phyloP scores from a whole-genome alignment of 2,797 vertebrate genomes.

The Onychomys arenicola region DNA sequence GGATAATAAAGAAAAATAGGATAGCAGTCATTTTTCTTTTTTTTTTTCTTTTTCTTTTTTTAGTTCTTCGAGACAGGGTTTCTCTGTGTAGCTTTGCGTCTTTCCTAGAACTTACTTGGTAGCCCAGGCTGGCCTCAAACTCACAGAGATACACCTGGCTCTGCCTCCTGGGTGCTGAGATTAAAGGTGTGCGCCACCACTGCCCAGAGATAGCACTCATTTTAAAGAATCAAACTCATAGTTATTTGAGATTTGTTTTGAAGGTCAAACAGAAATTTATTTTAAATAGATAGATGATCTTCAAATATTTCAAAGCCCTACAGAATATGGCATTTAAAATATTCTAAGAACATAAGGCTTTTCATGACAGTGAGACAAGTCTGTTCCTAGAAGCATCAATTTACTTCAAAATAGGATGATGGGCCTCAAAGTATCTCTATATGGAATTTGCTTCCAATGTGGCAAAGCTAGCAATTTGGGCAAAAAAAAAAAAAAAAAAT shows the following conservation, averaged over 20 bases:
- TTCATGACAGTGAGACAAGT: background rate
- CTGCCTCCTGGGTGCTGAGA: too few relatives aligned
- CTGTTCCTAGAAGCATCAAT: background rate
- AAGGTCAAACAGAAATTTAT: background rate
- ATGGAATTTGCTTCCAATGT: background rate
- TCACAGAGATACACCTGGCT: too few relatives aligned
- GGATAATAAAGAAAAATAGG: too few relatives aligned
- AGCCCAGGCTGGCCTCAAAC: too few relatives aligned
- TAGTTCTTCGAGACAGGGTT: too few relatives aligned
- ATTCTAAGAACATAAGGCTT: background rate
- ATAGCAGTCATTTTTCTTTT: too few relatives aligned
- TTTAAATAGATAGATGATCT: background rate
- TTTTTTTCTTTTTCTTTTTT: too few relatives aligned
- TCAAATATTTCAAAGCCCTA: background rate
- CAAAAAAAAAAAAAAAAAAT: too few relatives aligned
- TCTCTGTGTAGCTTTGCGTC: too few relatives aligned
- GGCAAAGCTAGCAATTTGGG: background rate
- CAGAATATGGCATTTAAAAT: background rate
- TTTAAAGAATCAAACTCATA: background rate
- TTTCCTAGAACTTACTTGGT: too few relatives aligned
- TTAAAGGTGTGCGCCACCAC: too few relatives aligned
- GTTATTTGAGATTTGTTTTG: background rate
- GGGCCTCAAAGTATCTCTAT: background rate
- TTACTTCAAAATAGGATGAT: background rate
- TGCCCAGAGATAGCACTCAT: too few relatives aligned